Evolutionary conservation across 92 coral and sea anemone species (phyloP), one percentile per base, ranked within the genome.

Genomic region (Chrysogorgia sp.): DNA sequence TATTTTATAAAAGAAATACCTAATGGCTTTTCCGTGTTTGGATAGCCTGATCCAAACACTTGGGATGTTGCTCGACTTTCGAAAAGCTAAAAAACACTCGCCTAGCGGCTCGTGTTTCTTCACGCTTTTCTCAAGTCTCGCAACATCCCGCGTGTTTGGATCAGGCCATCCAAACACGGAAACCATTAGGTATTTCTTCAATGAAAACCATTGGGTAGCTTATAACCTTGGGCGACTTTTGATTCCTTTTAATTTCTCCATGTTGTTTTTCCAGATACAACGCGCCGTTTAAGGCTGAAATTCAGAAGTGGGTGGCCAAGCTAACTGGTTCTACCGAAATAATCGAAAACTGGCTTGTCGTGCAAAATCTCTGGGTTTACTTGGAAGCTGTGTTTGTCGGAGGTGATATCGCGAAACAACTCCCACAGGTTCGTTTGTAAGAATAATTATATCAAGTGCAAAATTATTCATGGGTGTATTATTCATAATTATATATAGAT

Each of bases 271-370:
- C 9, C 60, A 93, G 98, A 53, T 93, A 93, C 86, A 93, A 93
- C 60, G 98, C 98, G 31, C 98, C 98, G 21, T 93, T 93, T 80
- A 93, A 93, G 65, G 90, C 93, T 0, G 98, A 93, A 8, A 93
- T 93, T 64, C 98, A 93, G 58, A 93, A 93, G 84, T 93, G 98
- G 98, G 92, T 93, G 19, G 98, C 98, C 3, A 93, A 93, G 74
- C 81, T 93, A 55, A 93, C 98, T 2, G 98, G 98, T n/a, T 93
- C 98, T 23, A 93, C 98, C 12, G 98, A 93, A 71, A 93, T 93
- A 23, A 93, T 93, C 72, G 98, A 93, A 80, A 93, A 93, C 92
- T 93, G 98, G 98, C 82, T 93, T 47, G 88, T 93, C 2, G 98
- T 93, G 19, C 97, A 93, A 71, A 87, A 87, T 80, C 71, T 87